Evolutionary conservation across 1,140 invertebrate genomes (phyloP).

Genomic region (Orchesella cincta): DNA sequence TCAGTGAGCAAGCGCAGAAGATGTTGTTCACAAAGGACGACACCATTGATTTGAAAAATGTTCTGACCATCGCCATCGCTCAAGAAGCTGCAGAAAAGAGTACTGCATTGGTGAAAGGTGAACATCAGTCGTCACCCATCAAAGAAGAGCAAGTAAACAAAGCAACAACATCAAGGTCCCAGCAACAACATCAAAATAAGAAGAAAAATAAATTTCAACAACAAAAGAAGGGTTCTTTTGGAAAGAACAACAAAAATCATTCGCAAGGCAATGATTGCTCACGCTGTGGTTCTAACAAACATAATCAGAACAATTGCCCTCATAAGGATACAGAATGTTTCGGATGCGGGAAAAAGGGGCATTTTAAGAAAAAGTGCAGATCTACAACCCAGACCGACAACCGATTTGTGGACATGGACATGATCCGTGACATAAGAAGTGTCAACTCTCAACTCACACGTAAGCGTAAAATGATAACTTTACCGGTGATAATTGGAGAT

Average conservation of each 20-base stretch:
- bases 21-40: neutral
- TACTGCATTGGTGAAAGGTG: neutral
- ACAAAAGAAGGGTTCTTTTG: neutral
- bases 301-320: neutral
- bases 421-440: neutral
- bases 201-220: neutral
- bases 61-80: neutral
- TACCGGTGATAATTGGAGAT: neutral
- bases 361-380: no score
- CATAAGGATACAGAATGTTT: neutral
- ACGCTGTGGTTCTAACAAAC: neutral
- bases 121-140: neutral
- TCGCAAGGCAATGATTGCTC: neutral
- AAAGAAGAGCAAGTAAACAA: neutral
- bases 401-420: neutral
- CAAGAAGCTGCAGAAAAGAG: neutral
- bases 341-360: neutral
- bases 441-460: neutral
- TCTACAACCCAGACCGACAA: no score
- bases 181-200: neutral
- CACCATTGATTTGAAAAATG: neutral
- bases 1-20: neutral
- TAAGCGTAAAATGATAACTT: neutral
- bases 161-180: no score
- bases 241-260: neutral